Conservation (phyloP, 2,888 invertebrate species). For the Phlogophora meticulosa region DNA sequence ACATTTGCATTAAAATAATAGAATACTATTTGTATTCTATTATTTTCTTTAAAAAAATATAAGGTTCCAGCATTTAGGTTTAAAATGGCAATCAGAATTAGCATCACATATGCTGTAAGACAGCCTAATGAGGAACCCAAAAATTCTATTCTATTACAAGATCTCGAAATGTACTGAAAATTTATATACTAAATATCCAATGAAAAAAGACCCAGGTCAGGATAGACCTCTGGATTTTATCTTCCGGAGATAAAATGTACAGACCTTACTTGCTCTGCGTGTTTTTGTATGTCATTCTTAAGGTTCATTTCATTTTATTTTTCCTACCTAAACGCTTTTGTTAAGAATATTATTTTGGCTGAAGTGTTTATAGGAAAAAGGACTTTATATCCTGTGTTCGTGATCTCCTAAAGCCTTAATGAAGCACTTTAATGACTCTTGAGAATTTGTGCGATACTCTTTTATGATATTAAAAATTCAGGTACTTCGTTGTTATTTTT, state of each 20-base stretch:
- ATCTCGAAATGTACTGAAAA: background rate
- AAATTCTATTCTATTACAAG: constrained; percentile 1
- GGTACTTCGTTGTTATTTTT: background rate
- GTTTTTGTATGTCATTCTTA: constrained; percentile 10
- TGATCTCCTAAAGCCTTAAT: constrained; percentile 29
- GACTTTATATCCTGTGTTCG: background rate
- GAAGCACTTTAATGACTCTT: constrained; percentile 54
- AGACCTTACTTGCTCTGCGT: background rate
- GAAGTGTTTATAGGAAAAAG: constrained; percentile 6
- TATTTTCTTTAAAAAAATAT: no score
- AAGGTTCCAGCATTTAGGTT: no score
- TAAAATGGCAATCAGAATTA: no score
- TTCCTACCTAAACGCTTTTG: background rate
- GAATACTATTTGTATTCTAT: no score
- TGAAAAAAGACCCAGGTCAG: background rate
- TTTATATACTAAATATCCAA: constrained; percentile 3
- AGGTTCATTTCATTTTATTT: constrained; percentile 27
- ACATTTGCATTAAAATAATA: no score
- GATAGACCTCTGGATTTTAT: constrained; percentile 25
- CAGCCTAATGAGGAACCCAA: no score
- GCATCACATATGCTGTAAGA: no score
- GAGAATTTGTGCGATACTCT: constrained; percentile 8
- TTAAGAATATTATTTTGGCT: background rate
- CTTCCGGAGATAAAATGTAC: constrained; percentile 21
- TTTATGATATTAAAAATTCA: constrained; percentile 13